Percentiles rank a stretch among this genome's conserved stretches.
Evolutionary conservation across 2,888 invertebrate genomes (phyloP).

Genomic region (Chymomyza procnemis): DNA sequence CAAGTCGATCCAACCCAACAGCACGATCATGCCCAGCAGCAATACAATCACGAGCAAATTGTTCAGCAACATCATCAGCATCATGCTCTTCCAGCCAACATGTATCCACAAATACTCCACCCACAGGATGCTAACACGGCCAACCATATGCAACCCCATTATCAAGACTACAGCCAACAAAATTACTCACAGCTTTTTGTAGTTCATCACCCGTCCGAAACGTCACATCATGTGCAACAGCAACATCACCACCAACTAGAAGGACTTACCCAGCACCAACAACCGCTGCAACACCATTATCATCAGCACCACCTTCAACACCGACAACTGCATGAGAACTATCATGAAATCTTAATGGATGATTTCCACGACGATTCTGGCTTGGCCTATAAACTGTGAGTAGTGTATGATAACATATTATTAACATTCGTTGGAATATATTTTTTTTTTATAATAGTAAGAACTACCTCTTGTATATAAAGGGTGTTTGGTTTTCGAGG

Average conservation of each 20-base stretch:
- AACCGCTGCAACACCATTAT: constrained; percentile 19
- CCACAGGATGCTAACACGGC: constrained; percentile 35
- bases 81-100: constrained; percentile 38
- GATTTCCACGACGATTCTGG: constrained; percentile 74
- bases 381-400: constrained; percentile 76
- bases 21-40: constrained; percentile 56
- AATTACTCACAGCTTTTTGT: constrained; percentile 9
- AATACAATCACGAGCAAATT: constrained; percentile 15
- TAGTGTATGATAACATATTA: constrained; percentile 42
- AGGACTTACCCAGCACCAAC: constrained; percentile 75
- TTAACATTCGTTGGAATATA: no score
- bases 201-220: constrained; percentile 18
- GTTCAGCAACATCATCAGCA: constrained; percentile 42
- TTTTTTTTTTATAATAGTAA: no score
- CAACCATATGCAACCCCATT: constrained; percentile 1
- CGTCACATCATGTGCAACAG: constrained; percentile 29
- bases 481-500: no score
- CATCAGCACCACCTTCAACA: constrained; percentile 49
- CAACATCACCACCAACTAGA: constrained; percentile 58
- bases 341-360: constrained; percentile 75
- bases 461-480: no score
- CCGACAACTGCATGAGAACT: constrained; percentile 51
- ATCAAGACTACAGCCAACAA: constrained; percentile 22
- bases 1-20: constrained; percentile 49
- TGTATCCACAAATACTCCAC: constrained; percentile 52